Percentiles rank a stretch among this genome's conserved stretches.
phyloP scores from a whole-genome alignment of 2,888 invertebrate species.

The Pandemis cinnamomeana region DNA sequence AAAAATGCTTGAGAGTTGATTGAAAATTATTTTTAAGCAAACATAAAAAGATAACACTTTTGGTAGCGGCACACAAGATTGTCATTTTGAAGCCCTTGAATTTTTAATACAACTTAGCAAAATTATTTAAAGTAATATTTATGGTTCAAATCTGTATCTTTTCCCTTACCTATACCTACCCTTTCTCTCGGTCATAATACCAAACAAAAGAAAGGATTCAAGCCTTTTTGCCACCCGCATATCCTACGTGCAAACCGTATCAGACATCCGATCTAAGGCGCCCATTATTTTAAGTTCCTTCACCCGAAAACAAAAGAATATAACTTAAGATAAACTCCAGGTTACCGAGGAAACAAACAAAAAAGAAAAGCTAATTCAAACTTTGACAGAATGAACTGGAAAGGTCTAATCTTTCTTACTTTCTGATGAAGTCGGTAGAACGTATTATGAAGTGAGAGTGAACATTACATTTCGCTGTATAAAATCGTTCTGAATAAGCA shows the following conservation, averaged over 20 bases:
- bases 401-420: constrained; percentile 9
- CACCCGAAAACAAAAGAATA: constrained; percentile 2
- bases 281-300: constrained; percentile 17
- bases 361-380: constrained; percentile 21
- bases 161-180: too few relatives aligned
- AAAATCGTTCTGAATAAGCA: not conserved
- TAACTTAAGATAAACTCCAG: constrained; percentile 3
- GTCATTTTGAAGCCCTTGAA: too few relatives aligned
- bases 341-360: not conserved
- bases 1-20: too few relatives aligned
- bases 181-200: too few relatives aligned
- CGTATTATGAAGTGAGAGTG: not conserved
- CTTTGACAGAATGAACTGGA: constrained; percentile 2
- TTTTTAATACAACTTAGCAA: too few relatives aligned
- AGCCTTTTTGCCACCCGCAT: not conserved
- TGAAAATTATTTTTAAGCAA: too few relatives aligned
- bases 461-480: not conserved
- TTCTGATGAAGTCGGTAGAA: not conserved
- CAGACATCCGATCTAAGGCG: not conserved
- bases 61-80: too few relatives aligned
- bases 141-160: too few relatives aligned
- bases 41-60: too few relatives aligned
- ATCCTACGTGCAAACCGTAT: not conserved
- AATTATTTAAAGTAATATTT: too few relatives aligned
- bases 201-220: not conserved